Conservation (phyloP, 2,113 vertebrate species). For the Gallinago jamesoni region DNA sequence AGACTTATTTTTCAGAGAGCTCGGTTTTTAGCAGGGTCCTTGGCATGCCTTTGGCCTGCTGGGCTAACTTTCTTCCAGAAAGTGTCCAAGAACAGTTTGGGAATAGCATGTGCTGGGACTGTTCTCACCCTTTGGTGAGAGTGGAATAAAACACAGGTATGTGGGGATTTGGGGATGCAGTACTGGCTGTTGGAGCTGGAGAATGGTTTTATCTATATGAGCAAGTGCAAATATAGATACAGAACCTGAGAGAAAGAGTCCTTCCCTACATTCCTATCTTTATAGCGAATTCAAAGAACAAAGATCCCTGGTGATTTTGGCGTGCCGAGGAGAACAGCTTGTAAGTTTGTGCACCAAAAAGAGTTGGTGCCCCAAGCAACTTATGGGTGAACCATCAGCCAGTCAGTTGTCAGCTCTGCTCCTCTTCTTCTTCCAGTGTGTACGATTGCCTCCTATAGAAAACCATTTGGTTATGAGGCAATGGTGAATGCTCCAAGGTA, state of each 20-base stretch:
- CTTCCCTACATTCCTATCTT: not conserved
- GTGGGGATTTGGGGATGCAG: not conserved
- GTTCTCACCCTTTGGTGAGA: not conserved
- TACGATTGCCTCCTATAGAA: not conserved
- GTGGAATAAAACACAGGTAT: not conserved
- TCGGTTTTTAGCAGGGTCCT: not conserved
- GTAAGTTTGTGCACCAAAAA: not conserved
- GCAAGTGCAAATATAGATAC: not conserved
- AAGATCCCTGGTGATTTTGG: not conserved
- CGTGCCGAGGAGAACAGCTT: not conserved
- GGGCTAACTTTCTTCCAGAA: not conserved
- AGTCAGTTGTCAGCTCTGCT: not conserved
- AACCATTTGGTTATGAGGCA: not conserved
- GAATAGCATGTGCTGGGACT: not conserved
- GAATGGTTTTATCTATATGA: not conserved
- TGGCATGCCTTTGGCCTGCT: not conserved
- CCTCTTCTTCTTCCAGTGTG: not conserved
- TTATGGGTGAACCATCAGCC: not conserved
- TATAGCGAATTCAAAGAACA: not conserved
- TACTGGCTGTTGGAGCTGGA: accelerated
- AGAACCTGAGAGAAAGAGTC: not conserved
- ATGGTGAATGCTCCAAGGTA: not conserved
- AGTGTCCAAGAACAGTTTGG: not conserved
- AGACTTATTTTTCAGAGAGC: not conserved
- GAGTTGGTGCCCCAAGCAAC: not conserved